Conservation (phyloP, 2,113 vertebrate species). For the Megaceryle maxima region DNA sequence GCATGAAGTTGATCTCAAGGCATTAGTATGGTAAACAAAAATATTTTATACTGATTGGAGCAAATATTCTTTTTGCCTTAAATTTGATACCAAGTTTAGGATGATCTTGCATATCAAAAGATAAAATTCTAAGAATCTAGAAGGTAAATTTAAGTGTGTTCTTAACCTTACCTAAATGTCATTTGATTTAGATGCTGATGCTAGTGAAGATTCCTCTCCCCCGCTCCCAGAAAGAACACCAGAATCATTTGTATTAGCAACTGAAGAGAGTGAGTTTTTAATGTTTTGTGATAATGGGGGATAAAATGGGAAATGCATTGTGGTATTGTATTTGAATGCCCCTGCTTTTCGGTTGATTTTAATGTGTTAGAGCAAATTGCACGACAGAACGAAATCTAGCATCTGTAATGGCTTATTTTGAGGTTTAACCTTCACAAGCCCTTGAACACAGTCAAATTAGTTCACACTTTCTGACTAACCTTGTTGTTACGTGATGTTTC, state of each 20-base stretch:
- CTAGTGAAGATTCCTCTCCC: slow-evolving; percentile 88
- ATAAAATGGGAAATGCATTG: background rate
- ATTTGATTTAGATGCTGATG: slow-evolving; percentile 87
- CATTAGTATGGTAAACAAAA: background rate
- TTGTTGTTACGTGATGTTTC: background rate
- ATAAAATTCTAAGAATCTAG: background rate
- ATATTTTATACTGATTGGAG: background rate
- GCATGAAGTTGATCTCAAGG: background rate
- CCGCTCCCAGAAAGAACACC: slow-evolving; percentile 91
- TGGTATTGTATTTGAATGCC: background rate
- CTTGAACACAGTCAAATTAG: background rate
- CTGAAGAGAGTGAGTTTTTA: slow-evolving; percentile 84
- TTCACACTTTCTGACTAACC: background rate
- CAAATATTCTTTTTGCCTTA: background rate
- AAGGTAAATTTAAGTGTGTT: background rate
- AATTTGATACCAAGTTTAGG: background rate
- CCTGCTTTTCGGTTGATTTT: background rate
- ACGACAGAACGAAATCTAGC: background rate
- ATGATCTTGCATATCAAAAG: background rate
- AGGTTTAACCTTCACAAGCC: background rate
- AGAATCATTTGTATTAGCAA: slow-evolving; percentile 91
- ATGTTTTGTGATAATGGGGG: background rate
- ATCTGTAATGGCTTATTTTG: background rate
- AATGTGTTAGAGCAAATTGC: background rate
- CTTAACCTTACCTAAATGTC: slow-evolving; percentile 38